Conservation (phyloP, 2,797 vertebrate genomes). For the Ctenochaetus hawaiiensis region DNA sequence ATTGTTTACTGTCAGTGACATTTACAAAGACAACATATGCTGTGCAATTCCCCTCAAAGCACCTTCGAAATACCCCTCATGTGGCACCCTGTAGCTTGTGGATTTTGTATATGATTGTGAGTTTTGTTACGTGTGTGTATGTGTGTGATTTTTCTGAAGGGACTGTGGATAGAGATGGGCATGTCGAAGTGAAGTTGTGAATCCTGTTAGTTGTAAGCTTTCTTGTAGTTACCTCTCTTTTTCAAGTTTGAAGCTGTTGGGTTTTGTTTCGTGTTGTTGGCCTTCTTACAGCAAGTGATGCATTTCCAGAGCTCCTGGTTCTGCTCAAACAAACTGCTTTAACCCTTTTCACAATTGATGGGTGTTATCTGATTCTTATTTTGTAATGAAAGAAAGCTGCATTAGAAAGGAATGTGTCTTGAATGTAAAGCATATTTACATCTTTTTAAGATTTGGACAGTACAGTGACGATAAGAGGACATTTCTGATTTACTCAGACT, state of each 20-base stretch:
- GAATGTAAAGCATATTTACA: conserved; percentile 60
- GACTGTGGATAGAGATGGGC: conserved; percentile 7
- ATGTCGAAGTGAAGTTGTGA: conserved; percentile 27
- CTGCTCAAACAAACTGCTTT: conserved; percentile 20
- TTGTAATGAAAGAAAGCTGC: conserved; percentile 18
- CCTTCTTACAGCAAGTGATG: conserved; percentile 22
- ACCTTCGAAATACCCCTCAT: conserved; percentile 56
- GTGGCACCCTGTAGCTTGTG: conserved; percentile 46
- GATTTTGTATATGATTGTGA: conserved; percentile 18
- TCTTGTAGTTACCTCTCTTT: conserved; percentile 25
- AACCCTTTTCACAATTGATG: not conserved
- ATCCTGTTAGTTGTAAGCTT: conserved; percentile 19
- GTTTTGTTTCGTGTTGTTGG: conserved; percentile 31
- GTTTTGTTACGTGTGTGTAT: conserved; percentile 30
- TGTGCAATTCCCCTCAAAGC: conserved; percentile 61
- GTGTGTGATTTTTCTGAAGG: conserved; percentile 4
- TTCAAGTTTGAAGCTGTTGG: conserved; percentile 15
- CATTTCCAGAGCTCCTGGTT: conserved; percentile 36
- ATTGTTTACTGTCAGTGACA: conserved; percentile 49
- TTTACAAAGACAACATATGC: conserved; percentile 54
- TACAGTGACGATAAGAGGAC: conserved; percentile 22
- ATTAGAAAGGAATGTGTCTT: conserved; percentile 38
- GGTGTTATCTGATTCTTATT: conserved; percentile 24
- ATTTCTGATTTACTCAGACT: conserved; percentile 59
- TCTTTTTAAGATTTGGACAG: conserved; percentile 22